phyloP scores from a whole-genome alignment of 2,888 invertebrate genomes.

The Antheraea assamensis region DNA sequence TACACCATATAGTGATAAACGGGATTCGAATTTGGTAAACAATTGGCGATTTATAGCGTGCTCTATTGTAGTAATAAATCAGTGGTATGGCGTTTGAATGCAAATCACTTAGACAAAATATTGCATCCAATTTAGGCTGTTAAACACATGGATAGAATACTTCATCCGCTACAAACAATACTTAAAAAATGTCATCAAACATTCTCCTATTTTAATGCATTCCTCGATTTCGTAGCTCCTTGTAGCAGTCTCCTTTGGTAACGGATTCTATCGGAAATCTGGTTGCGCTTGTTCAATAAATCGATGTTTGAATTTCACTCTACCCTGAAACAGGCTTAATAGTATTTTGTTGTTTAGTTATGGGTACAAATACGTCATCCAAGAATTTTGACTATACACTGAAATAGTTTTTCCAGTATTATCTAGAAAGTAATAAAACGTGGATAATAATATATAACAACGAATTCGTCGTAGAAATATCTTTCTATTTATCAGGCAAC shows the following conservation, averaged over 20 bases:
- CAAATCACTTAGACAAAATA: no score
- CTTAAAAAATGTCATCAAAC: neutral
- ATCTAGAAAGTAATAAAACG: neutral
- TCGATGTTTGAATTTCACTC: slow-evolving; percentile 35
- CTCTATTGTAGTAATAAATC: no score
- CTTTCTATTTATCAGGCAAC: neutral
- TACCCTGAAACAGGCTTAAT: slow-evolving; percentile 25
- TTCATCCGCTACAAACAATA: neutral
- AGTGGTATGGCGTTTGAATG: no score
- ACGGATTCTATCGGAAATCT: slow-evolving; percentile 28
- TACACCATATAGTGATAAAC: no score
- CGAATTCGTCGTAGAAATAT: neutral
- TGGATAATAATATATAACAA: neutral
- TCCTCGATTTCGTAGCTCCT: slow-evolving; percentile 11
- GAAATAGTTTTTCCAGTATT: neutral
- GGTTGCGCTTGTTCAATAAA: slow-evolving; percentile 35
- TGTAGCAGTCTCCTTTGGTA: slow-evolving; percentile 22
- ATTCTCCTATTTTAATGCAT: neutral
- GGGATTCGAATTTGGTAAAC: no score
- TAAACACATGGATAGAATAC: no score
- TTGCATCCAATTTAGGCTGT: no score
- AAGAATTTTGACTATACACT: neutral
- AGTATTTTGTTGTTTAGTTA: slow-evolving; percentile 22
- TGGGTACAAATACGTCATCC: neutral
- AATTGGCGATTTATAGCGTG: no score